Conservation (phyloP, 2,888 invertebrate species). For the Cecidostiba fungosa region DNA sequence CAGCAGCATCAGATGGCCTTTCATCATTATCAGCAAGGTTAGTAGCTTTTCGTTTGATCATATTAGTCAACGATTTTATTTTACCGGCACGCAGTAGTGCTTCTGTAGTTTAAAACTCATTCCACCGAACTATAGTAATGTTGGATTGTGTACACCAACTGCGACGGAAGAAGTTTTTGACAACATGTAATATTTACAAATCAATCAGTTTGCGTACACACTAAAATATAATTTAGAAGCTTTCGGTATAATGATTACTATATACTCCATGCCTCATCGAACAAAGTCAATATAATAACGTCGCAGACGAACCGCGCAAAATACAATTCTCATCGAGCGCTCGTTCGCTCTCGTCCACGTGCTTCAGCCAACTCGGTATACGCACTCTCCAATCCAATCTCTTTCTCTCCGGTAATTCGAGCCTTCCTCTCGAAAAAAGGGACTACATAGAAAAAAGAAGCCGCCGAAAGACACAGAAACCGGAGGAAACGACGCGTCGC, state of each 20-base stretch:
- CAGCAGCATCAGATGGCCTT: slow-evolving; percentile 68
- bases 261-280: too few species aligned
- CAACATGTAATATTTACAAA: too few species aligned
- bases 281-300: too few species aligned
- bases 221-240: too few species aligned
- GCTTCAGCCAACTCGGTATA: neutral
- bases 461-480: neutral
- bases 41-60: neutral
- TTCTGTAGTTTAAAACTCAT: too few species aligned
- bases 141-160: too few species aligned
- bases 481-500: slow-evolving; percentile 18
- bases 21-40: slow-evolving; percentile 64
- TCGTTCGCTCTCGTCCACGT: slow-evolving; percentile 28
- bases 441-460: neutral
- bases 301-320: neutral
- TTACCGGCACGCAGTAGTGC: too few species aligned
- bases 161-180: too few species aligned
- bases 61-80: too few species aligned
- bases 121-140: too few species aligned
- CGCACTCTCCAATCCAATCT: neutral
- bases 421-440: slow-evolving; percentile 8
- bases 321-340: neutral
- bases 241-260: too few species aligned
- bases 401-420: slow-evolving; percentile 29
- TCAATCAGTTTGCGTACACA: too few species aligned